These are phyloP conservation scores for Zosterops japonicus DNA, from an alignment of 2,113 vertebrate genomes.

Conservation along the genomic window DNA sequence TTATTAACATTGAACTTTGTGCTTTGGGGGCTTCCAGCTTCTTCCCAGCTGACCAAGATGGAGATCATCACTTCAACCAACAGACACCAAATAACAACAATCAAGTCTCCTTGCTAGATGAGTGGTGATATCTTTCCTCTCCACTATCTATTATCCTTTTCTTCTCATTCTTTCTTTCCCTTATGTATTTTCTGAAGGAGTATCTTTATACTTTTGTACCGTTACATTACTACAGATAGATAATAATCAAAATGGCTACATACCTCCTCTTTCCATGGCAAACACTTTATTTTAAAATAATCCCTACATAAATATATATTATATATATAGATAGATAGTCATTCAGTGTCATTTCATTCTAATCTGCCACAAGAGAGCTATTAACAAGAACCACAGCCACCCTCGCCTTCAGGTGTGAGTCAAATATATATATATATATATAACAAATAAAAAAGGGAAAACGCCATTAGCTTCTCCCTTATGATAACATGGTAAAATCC, in stretches of 20 bases:
- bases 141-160: neutral
- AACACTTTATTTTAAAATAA: neutral
- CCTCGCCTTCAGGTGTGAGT: accelerated
- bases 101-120: neutral
- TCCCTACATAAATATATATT: neutral
- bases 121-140: too few relatives aligned
- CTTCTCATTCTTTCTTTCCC: neutral
- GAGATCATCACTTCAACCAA: neutral
- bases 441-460: neutral
- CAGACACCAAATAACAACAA: neutral
- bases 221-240: neutral
- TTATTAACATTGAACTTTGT: neutral
- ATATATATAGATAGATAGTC: neutral
- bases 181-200: neutral
- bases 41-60: neutral
- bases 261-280: neutral
- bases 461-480: neutral
- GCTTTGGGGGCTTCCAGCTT: neutral
- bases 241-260: neutral
- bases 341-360: neutral
- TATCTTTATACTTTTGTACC: neutral
- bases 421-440: too few relatives aligned
- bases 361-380: neutral
- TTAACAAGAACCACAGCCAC: neutral
- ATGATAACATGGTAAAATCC: neutral